phyloP scores from a whole-genome alignment of 1,140 invertebrate genomes.

The Sipha flava region DNA sequence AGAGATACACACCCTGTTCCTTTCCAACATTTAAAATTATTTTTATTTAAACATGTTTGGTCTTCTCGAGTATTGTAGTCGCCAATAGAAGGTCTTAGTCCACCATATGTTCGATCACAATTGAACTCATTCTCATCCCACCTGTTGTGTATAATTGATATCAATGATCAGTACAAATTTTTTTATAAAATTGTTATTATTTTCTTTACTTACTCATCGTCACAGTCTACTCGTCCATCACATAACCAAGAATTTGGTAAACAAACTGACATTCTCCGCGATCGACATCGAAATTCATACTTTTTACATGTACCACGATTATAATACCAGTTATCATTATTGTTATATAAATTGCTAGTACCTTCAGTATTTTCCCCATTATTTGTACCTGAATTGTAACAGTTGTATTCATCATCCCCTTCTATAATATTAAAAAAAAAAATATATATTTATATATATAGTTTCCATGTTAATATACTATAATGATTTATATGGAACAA shows the following conservation, averaged over 20 bases:
- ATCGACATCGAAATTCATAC: slow-evolving; percentile 37
- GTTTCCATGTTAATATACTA: background rate
- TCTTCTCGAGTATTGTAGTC: background rate
- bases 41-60: slow-evolving; percentile 4
- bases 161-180: background rate
- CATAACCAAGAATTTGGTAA: slow-evolving; percentile 39
- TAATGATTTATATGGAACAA: background rate
- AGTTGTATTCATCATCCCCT: slow-evolving; percentile 34
- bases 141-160: slow-evolving; percentile 12
- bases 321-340: slow-evolving; percentile 30
- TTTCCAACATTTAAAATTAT: slow-evolving; percentile 35
- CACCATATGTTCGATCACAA: slow-evolving; percentile 32
- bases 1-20: slow-evolving; percentile 35
- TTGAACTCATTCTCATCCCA: slow-evolving; percentile 39
- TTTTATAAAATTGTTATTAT: background rate
- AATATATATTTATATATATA: background rate
- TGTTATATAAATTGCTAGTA: background rate
- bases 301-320: slow-evolving; percentile 35
- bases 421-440: background rate
- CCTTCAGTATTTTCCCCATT: background rate
- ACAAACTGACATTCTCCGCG: slow-evolving; percentile 35
- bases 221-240: slow-evolving; percentile 38
- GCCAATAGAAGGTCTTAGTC: background rate
- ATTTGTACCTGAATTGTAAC: background rate
- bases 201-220: slow-evolving; percentile 36